Base-by-base conservation (phyloP, 2,888 invertebrate species). In the Amitus sp. region DNA sequence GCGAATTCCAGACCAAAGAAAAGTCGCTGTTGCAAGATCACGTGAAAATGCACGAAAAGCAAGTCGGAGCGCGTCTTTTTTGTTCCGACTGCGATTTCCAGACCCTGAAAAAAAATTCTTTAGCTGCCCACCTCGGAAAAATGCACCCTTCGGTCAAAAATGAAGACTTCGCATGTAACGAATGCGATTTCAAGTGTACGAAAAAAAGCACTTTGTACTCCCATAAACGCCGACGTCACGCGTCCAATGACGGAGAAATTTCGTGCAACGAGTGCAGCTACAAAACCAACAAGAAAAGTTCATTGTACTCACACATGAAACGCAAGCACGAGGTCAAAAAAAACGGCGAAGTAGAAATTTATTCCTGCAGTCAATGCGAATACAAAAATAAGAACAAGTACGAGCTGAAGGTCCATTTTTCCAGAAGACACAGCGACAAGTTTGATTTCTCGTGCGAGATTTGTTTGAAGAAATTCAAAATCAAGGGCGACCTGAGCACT, bases 401-500 rank as follows among this genome's bases (percentile, higher is more conserved):
- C 66, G 76, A 76, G 55, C 62, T 77, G 19, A 77, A 76, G 49
- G 69, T 76, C 0, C 77, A 77, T 55, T 70, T 76, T 10, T 69
- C 72, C 2, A 39, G 76, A 2, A 75, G 75, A 19, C 77, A 78
- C 47, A 71, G 72, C 0, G 67, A 74, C 2, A 69, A 62, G 0
- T 76, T 70, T 47, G 63, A 68, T 20, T 74, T 67, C 65, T 64
- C 66, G 19, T 82, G 82, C 45, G 74, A 73, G 15, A 77, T 77
- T 33, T 82, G 82, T 37, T 40, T 71, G 0, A 82, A 81, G 47
- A 76, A 79, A 47, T 82, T 82, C 65, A 82, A 82, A 39, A 81
- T 82, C 19, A 82, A 82, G 46, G 82, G 82, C 1, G 82, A 82
- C 33, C 64, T 82, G 12, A 82, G 81, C 1, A 81, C 80, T 34